Percentiles rank a stretch among this genome's conserved stretches.
Evolutionary conservation across 2,888 invertebrate species (phyloP).

Genomic region (Scelioninae gen. 2): DNA sequence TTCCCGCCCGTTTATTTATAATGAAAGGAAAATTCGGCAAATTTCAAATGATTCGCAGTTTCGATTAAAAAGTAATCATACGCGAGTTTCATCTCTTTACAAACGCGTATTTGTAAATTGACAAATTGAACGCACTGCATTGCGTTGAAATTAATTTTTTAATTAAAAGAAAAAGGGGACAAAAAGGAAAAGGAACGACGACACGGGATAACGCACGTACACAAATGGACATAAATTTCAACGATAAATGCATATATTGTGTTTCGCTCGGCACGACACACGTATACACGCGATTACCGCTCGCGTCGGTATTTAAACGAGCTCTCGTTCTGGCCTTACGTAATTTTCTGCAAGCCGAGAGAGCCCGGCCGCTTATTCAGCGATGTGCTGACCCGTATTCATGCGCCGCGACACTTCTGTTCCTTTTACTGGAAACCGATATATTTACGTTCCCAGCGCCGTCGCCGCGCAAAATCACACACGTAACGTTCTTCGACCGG

Average conservation of each 20-base stretch:
- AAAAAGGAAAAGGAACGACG: background rate
- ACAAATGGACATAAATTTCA: slow-evolving; percentile 47
- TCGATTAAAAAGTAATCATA: no score
- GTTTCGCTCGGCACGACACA: slow-evolving; percentile 41
- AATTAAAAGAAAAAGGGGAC: slow-evolving; percentile 17
- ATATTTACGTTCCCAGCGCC: slow-evolving; percentile 52
- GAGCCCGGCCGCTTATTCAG: slow-evolving; percentile 71
- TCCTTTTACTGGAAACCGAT: slow-evolving; percentile 66
- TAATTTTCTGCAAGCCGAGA: slow-evolving; percentile 69
- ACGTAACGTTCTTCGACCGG: slow-evolving; percentile 18
- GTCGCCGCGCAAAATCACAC: slow-evolving; percentile 39
- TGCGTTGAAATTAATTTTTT: slow-evolving; percentile 26
- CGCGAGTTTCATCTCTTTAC: no score
- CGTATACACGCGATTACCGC: slow-evolving; percentile 49
- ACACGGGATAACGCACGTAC: slow-evolving; percentile 16
- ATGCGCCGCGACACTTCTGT: slow-evolving; percentile 63
- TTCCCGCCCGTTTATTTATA: no score
- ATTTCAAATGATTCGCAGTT: no score
- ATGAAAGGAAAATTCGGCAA: no score
- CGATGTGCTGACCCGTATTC: slow-evolving; percentile 73
- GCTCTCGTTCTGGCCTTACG: slow-evolving; percentile 72
- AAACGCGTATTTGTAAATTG: no score
- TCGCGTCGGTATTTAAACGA: slow-evolving; percentile 70
- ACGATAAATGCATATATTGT: slow-evolving; percentile 50
- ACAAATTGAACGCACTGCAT: slow-evolving; percentile 27